Evolutionary conservation across 2,797 vertebrate genomes (phyloP), one percentile per base, ranked within the genome.

Genomic region (Anas capensis): DNA sequence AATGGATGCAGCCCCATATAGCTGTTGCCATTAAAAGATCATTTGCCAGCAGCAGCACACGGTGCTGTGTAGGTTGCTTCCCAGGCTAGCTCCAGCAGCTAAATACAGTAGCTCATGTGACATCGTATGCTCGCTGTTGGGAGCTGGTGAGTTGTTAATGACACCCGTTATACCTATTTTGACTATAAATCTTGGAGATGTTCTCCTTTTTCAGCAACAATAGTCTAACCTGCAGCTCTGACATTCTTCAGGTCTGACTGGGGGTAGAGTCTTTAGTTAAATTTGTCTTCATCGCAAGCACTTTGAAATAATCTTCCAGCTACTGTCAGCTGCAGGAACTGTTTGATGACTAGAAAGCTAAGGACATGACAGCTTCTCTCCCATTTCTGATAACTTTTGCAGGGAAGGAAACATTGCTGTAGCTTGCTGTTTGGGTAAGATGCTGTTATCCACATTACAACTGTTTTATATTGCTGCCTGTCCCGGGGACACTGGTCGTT

Each of bases 181-280:
- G 73, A 18, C 17, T 62, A 19, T 86, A 76, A 87, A 76, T 90
- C 65, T 78, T 82, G 71, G 34, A 84, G 71, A 61, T 56, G 7
- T 26, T 86, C 26, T 80, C 5, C 23, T 86, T 62, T 48, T 79
- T 53, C 33, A 64, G 85, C 66, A 88, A 31, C 11, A 51, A 4
- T 29, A 31, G 8, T 20, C 84, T 96, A 91, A 98, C 97, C 96
- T 97, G 96, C 96, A 98, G 84, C 91, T 98, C 82, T 97, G 80
- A 70, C 95, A 87, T 90, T 97, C 97, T 65, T 97, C 94, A 2
- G 97, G 97, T 92, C 90, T 97, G 61, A 95, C 44, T 77, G 62
- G 36, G 14, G 56, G 56, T 23, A 34, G 57, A 4, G 29, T 14
- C 18, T 95, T 65, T 53, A 40, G n/a, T 92, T 89, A 82, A 53